Conservation (phyloP, 2,888 invertebrate species). For the Drosophila atroscutellata region DNA sequence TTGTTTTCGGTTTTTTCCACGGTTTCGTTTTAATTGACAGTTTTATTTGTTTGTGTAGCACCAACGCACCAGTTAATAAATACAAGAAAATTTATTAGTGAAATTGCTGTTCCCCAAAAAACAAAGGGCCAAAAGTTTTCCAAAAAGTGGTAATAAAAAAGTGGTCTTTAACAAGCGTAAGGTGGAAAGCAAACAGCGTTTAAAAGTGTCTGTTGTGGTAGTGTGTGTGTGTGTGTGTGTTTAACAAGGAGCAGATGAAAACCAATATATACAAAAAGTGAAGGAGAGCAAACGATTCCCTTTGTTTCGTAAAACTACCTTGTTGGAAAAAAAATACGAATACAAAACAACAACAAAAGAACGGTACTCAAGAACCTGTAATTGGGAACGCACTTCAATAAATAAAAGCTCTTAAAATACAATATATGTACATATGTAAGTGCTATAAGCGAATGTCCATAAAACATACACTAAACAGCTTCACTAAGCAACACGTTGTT, state of each 20-base stretch:
- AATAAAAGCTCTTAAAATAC: neutral
- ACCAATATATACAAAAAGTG: slow-evolving; percentile 1
- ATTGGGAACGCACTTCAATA: slow-evolving; percentile 58
- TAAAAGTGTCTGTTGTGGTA: slow-evolving; percentile 12
- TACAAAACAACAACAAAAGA: slow-evolving; percentile 21
- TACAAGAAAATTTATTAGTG: slow-evolving; percentile 3
- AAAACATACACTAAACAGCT: slow-evolving; percentile 6
- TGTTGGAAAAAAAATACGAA: slow-evolving; percentile 29
- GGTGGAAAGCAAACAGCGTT: neutral
- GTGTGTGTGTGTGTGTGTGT: slow-evolving; percentile 10
- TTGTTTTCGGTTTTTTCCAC: slow-evolving; percentile 15
- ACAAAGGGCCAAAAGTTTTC: slow-evolving; percentile 1
- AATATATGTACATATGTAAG: slow-evolving; percentile 9
- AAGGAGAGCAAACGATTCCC: slow-evolving; percentile 5
- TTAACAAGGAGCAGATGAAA: slow-evolving; percentile 17
- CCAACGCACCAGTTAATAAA: slow-evolving; percentile 2
- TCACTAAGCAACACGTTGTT: slow-evolving; percentile 46
- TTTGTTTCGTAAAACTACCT: slow-evolving; percentile 7
- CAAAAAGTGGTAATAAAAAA: slow-evolving; percentile 9
- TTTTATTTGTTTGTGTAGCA: slow-evolving; percentile 20
- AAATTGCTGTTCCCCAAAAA: slow-evolving; percentile 6
- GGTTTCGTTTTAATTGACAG: slow-evolving; percentile 17
- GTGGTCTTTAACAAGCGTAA: neutral
- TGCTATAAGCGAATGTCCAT: slow-evolving; percentile 20
- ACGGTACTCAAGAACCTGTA: slow-evolving; percentile 63